Percentiles rank a stretch among this genome's conserved stretches.
These are phyloP conservation scores for Phenacoccus solenopsis DNA, from an alignment of 1,140 invertebrate genomes.

Conservation along the genomic window DNA sequence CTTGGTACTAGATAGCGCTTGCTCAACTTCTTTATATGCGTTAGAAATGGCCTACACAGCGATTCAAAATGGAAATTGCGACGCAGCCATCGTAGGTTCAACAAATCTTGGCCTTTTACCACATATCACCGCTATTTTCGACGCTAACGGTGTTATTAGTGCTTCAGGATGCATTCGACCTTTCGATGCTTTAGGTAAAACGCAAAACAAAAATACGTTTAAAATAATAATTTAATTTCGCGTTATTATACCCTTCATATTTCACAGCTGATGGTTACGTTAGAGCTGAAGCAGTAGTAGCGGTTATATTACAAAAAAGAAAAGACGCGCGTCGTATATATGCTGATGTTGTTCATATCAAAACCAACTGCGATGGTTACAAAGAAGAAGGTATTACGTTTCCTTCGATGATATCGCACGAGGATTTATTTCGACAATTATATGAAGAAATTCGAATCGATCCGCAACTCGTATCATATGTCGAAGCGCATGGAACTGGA, in stretches of 20 bases:
- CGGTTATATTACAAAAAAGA: constrained; percentile 66
- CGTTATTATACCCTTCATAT: neutral
- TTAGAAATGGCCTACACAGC: neutral
- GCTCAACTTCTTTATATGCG: neutral
- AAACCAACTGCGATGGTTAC: constrained; percentile 78
- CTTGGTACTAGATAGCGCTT: neutral
- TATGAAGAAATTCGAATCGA: constrained; percentile 77
- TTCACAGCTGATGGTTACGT: constrained; percentile 69
- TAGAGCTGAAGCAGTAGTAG: constrained; percentile 72
- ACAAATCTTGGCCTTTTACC: neutral
- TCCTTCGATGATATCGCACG: constrained; percentile 76
- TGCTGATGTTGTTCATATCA: constrained; percentile 70
- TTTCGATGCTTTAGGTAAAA: neutral
- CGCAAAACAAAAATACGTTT: too few relatives aligned
- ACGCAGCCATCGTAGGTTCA: neutral
- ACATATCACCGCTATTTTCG: constrained; percentile 32
- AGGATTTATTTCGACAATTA: constrained; percentile 67
- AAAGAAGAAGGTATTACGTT: constrained; percentile 85
- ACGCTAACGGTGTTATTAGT: neutral
- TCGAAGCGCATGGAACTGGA: constrained; percentile 94
- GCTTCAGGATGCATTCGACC: neutral
- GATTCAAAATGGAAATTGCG: neutral
- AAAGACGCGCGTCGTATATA: constrained; percentile 65
- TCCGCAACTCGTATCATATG: constrained; percentile 64
- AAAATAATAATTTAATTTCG: too few relatives aligned